Evolutionary conservation across 1,140 invertebrate genomes (phyloP), one percentile per base, ranked within the genome.

Genomic region (Anagrus nilaparvatae): DNA sequence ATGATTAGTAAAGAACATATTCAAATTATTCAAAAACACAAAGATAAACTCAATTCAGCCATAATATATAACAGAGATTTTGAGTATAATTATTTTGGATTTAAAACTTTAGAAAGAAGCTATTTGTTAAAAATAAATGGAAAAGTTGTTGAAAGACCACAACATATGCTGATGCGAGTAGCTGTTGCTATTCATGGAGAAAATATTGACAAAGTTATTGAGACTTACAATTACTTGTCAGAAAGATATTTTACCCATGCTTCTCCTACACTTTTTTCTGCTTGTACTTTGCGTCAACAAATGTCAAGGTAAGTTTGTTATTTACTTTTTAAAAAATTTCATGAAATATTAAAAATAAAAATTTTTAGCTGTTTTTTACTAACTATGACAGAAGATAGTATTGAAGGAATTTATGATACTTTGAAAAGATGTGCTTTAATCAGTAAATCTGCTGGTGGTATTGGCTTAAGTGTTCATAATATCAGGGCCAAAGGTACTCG

Each of bases 91-190:
- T 99, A 96, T 61, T 99, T 99, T 77, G 96, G 95, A 25, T 99
- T 99, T 55, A 99, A 97, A 74, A 99, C 96, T 4, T 67, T 99
- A 33, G 96, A 99, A 60, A 72, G 88, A 45, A 96, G 92, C 2
- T 99, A 99, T 62, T 70, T 99, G 35, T 63, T 99, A 16, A 95
- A 91, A 65, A 91, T 97, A 38, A 77, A 94, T 65, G 82, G 83
- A 0, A 95, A 95, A 77, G 84, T 97, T 33, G 92, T 80, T 5
- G 96, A 99, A 63, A 73, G 96, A 29, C 97, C 97, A 0, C 96
- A 99, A 57, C 94, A 99, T 46, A 93, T 99, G 93, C 67, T 99
- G 32, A 99, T 99, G 96, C 71, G 97, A 57, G 95, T 98, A 10
- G 69, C 96, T 17, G 83, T 99, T 46, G 96, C 93, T 12, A 97